phyloP scores from a whole-genome alignment of 2,888 invertebrate genomes.

The Azorinus chamasolen region DNA sequence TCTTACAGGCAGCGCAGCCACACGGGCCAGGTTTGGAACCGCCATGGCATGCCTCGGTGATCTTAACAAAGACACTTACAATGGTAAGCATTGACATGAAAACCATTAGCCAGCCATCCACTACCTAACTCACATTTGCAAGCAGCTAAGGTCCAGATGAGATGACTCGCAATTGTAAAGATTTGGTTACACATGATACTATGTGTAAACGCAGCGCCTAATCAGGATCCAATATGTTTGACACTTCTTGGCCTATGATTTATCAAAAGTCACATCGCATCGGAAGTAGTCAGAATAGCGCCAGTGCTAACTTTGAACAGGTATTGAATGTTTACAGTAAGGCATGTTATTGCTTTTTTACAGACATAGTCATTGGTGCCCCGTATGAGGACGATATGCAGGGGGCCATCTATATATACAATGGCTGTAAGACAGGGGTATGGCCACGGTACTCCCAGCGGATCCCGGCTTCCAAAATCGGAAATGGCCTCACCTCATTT shows the following conservation, averaged over 20 bases:
- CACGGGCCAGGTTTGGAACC: conserved; percentile 78
- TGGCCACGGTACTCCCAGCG: conserved; percentile 60
- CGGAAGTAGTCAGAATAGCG: too few relatives aligned
- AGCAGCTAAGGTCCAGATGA: too few relatives aligned
- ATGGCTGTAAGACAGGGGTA: conserved; percentile 58
- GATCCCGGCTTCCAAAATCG: conserved; percentile 40
- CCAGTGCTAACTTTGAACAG: too few relatives aligned
- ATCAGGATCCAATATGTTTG: too few relatives aligned
- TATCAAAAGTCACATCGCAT: too few relatives aligned
- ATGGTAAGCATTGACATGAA: conserved; percentile 70
- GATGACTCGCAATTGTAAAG: too few relatives aligned
- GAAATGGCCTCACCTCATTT: conserved; percentile 52
- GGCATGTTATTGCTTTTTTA: conserved; percentile 2
- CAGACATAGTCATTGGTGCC: conserved; percentile 68
- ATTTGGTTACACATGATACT: too few relatives aligned
- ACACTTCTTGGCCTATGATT: too few relatives aligned
- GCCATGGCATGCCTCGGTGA: conserved; percentile 79
- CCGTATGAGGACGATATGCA: conserved; percentile 64
- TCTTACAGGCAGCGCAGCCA: conserved; percentile 67
- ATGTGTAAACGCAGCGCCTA: too few relatives aligned
- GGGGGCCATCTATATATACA: conserved; percentile 68
- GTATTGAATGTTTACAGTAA: too few relatives aligned
- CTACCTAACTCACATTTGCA: too few relatives aligned
- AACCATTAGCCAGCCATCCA: too few relatives aligned
- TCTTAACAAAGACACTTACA: conserved; percentile 76